Evolutionary conservation across 2,113 vertebrate species (phyloP), one percentile per base, ranked within the genome.

Genomic region (Sceloporus undulatus): DNA sequence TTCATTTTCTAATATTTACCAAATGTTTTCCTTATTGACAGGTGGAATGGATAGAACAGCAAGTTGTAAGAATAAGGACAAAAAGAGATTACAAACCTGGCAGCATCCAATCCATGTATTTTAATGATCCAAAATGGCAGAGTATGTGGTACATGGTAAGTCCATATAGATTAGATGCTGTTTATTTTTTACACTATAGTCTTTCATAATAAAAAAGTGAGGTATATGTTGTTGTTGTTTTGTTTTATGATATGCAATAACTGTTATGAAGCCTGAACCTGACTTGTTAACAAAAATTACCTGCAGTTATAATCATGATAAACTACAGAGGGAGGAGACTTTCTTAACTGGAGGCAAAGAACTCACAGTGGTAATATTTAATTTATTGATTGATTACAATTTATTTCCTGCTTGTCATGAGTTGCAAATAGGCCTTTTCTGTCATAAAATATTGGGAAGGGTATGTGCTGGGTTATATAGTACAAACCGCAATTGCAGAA

Each of bases 91-190:
- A 98, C 96, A 99, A 99, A 94, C 91, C 95, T 95, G 97, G 93
- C 90, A 94, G 93, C 42, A 92, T 96, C 88, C 98, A 98, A 84
- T 97, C 97, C 80, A 98, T 98, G 92, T 99, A 97, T 94, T 99
- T 98, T 96, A 99, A 99, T 90, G 99, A 99, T 87, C 98, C 98
- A 92, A 99, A 99, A 95, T 99, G 99, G 99, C 98, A 97, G 92
- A 99, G 98, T 96, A 99, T 99, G 99, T 99, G 99, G 99, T 99
- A 99, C 91, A 99, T 99, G 96, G 99, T 99, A 94, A 99, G 99
- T 97, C 90, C 23, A 1, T 89, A 70, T 14, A 86, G 40, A n/a
- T 18, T 19, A 48, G 70, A 66, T 71, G 27, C 59, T 87, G 62
- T 42, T 62, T 85, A 52, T 38, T 3, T 77, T 7, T 38, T 88